Evolutionary conservation across 2,113 vertebrate species (phyloP).

Genomic region (Pseudopodoces humilis): DNA sequence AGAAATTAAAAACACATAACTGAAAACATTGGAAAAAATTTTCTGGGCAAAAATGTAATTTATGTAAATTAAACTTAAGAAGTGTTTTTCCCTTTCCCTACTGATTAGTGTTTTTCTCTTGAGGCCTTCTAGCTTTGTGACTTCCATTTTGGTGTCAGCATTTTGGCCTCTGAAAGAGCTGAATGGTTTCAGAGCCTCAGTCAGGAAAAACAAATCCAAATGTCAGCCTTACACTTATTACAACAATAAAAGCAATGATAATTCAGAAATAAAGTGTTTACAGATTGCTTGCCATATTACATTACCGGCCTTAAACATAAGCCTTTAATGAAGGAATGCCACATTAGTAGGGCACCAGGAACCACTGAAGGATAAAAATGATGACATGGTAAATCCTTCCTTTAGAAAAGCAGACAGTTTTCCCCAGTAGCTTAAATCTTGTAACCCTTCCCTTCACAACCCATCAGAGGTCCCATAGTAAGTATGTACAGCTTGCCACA

Average conservation of each 20-base stretch:
- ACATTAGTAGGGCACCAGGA: neutral
- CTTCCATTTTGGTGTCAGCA: conserved; percentile 6
- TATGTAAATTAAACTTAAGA: conserved; percentile 31
- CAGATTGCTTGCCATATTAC: conserved; percentile 33
- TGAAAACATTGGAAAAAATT: neutral
- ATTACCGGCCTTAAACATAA: conserved; percentile 14
- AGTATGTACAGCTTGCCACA: neutral
- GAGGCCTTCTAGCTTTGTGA: neutral
- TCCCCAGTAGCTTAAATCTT: neutral
- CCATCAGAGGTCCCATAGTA: neutral
- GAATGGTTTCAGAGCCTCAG: conserved; percentile 13
- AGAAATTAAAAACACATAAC: neutral
- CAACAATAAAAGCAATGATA: conserved; percentile 24
- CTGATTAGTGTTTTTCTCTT: conserved; percentile 23
- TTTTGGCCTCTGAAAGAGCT: neutral
- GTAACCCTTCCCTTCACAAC: neutral
- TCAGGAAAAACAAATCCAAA: neutral
- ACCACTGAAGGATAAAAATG: conserved; percentile 7
- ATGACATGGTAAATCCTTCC: neutral
- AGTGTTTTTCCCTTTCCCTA: neutral
- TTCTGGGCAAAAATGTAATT: neutral
- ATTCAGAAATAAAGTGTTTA: conserved; percentile 46
- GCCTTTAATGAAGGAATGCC: conserved; percentile 31
- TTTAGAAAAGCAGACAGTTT: neutral
- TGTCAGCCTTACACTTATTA: neutral